Base-by-base conservation (phyloP, 2,888 invertebrate genomes). In the Nephrotoma flavescens region DNA sequence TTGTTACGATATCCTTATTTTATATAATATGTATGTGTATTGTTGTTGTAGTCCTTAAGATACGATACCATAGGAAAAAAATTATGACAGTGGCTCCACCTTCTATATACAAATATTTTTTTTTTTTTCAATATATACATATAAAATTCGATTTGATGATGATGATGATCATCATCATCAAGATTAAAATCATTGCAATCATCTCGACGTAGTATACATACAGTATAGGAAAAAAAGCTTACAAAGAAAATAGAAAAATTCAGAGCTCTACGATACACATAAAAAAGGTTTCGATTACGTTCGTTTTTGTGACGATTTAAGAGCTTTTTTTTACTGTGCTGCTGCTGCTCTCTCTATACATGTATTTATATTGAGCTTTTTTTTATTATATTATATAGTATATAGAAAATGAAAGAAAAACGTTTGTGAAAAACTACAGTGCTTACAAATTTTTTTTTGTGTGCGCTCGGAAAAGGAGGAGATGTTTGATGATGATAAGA, bases 261-360 rank as follows among this genome's bases (percentile, higher is more conserved):
- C n/a, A 42, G 0, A 84, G n/a, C 41, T 11, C 9, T 41, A 83
- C 11, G 11, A 84, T 41, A 84, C 41, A 84, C 84, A 84, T 42
- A 84, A 84, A 84, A 42, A 84, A 84, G 42, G 84, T 84, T 84
- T 84, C 84, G 84, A 84, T 84, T 84, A 84, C 84, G 84, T 84
- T 84, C 84, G 84, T 84, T 84, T 84, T 84, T 84, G 84, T 42
- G 84, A 84, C 84, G 84, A 84, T 84, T 84, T 84, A 84, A 84
- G 84, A 84, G 84, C 84, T 84, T 83, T 83, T n/a, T 47, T 47
- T 83, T 83, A 9, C 31, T 83, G 71, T 71, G 71, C 71, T 71
- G 19, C 71, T 71, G 71, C 71, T 71, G 71, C 71, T 71, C 71
- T 71, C 71, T 71, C 71, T 71, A 71, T 71, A 31, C 31, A 31